Base-by-base conservation (phyloP, 2,113 vertebrate species). In the Ammodytes marinus region DNA sequence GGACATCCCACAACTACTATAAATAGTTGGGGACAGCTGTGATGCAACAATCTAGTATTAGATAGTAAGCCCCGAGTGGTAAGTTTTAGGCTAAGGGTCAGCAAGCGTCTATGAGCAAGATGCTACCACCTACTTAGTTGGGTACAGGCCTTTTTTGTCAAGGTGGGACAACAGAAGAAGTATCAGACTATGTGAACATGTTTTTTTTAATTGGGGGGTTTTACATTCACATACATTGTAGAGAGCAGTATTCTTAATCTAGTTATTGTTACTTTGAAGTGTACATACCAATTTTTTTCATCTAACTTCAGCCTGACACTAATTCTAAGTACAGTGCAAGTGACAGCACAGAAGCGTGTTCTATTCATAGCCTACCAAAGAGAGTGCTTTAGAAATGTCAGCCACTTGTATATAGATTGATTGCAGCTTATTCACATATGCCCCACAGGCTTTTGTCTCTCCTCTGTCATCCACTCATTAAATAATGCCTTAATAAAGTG, bases 391-490 rank as follows among this genome's bases (percentile, higher is more conserved):
- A 40, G 12, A 63, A 66, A 27, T 49, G 43, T 12, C 45, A 47
- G 63, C 11, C 27, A 35, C 43, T 66, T 66, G 8, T 27, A 66
- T 27, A 66, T 9, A 66, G 63, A 66, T 66, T 49, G 63, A 19
- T 66, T 35, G 15, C 5, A 15, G 50, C 50, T 52, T 52, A 15
- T 52, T n/a, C 50, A 52, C 50, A 52, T 15, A 15, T 49, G 12
- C 47, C 45, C 63, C 46, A 49, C 63, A 66, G 15, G 37, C 63
- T 27, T 27, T 27, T 27, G 27, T 27, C 27, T 27, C 27, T 27
- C 27, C 27, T 27, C 27, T 27, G 27, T 27, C 27, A 27, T 27
- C 27, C 27, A 27, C 27, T 27, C 27, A 27, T 27, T 27, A 27
- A 27, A 27, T 27, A 43, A 45, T 7, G n/a, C 40, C 69, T 27